Evolutionary conservation across 2,797 vertebrate species (phyloP).

Genomic region (Onychomys arenicola): DNA sequence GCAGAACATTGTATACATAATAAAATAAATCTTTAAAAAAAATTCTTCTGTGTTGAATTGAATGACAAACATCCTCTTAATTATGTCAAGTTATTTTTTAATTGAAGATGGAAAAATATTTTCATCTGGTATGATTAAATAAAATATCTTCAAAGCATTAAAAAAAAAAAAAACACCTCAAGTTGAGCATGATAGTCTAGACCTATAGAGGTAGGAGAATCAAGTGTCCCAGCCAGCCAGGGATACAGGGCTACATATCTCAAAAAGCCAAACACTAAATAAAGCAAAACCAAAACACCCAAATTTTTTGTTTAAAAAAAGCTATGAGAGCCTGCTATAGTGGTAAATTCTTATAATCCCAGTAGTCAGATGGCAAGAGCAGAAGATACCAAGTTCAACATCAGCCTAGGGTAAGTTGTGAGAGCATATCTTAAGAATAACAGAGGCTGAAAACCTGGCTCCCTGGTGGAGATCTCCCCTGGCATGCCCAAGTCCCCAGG

Average conservation of each 20-base stretch:
- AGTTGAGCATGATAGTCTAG: not conserved
- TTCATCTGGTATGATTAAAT: constrained; percentile 5
- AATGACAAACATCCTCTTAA: not conserved
- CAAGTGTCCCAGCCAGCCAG: not conserved
- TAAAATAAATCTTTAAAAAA: too few relatives aligned
- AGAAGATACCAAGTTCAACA: not conserved
- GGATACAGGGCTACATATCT: not conserved
- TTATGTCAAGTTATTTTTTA: not conserved
- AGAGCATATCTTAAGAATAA: not conserved
- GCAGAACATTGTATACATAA: too few relatives aligned
- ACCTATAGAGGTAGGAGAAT: not conserved
- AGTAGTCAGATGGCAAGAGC: not conserved
- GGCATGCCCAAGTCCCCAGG: not conserved
- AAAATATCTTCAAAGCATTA: not conserved
- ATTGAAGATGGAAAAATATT: not conserved
- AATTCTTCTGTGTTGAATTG: constrained; percentile 11
- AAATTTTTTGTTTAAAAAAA: not conserved
- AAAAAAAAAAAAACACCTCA: not conserved
- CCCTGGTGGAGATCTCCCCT: not conserved
- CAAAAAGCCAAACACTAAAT: not conserved
- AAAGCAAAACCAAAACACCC: not conserved
- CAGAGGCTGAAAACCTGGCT: not conserved
- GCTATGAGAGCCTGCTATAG: too few relatives aligned
- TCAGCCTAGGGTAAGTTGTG: not conserved
- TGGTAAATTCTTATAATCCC: not conserved